These are phyloP conservation scores for Sarcophilus harrisii DNA, from an alignment of 2,797 vertebrate species.

Conservation along the genomic window DNA sequence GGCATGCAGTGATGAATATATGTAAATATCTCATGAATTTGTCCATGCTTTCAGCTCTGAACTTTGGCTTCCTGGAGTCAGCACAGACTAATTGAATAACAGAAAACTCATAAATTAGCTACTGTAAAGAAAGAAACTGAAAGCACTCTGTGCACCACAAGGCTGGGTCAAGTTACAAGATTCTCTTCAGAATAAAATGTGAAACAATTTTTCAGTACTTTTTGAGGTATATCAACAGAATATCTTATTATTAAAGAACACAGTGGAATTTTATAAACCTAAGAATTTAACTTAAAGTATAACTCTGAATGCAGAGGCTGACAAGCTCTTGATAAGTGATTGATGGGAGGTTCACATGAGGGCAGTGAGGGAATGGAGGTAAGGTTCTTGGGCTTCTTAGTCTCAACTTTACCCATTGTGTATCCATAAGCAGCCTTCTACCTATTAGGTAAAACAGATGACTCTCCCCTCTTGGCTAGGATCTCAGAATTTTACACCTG, in stretches of 20 bases:
- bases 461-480: slow-evolving; percentile 35
- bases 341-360: background rate
- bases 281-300: slow-evolving; percentile 8
- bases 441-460: slow-evolving; percentile 36
- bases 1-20: slow-evolving; percentile 77
- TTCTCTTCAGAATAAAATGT: slow-evolving; percentile 39
- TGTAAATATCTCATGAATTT: slow-evolving; percentile 72
- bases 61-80: slow-evolving; percentile 80
- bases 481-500: slow-evolving; percentile 19
- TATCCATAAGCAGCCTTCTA: slow-evolving; percentile 19
- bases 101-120: slow-evolving; percentile 81
- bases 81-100: slow-evolving; percentile 70
- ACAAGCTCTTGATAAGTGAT: slow-evolving; percentile 15
- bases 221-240: slow-evolving; percentile 32
- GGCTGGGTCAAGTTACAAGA: slow-evolving; percentile 36
- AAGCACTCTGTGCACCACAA: slow-evolving; percentile 72
- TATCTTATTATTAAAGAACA: background rate
- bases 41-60: slow-evolving; percentile 74
- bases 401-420: background rate
- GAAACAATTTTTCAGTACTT: slow-evolving; percentile 42
- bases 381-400: background rate
- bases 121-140: slow-evolving; percentile 73
- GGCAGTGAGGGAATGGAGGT: slow-evolving; percentile 27
- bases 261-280: background rate
- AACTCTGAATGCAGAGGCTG: background rate